Evolutionary conservation across 2,888 invertebrate species (phyloP).

Genomic region (Buathra laborator): DNA sequence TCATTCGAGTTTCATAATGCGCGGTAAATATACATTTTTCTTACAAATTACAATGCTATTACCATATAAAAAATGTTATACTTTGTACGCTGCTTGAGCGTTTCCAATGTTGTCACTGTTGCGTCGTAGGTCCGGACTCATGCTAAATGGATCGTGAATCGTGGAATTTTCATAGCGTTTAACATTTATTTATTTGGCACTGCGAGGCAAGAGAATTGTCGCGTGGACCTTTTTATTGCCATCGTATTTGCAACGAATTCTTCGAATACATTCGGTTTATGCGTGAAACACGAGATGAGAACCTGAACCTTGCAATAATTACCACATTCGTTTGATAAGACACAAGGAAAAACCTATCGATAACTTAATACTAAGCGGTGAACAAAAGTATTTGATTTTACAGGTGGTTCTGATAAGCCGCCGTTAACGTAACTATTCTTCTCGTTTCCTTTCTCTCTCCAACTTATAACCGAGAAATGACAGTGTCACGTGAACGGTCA

Average conservation of each 20-base stretch:
- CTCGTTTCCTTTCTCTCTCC: background rate
- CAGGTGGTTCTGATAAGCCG: background rate
- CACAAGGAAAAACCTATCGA: constrained; percentile 22
- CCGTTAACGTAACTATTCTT: background rate
- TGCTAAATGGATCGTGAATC: background rate
- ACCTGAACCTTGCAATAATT: background rate
- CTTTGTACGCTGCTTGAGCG: background rate
- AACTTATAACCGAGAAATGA: background rate
- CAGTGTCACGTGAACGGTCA: background rate
- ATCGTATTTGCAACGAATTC: background rate
- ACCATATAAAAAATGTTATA: constrained; percentile 22
- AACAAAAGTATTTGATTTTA: constrained; percentile 9
- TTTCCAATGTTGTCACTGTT: background rate
- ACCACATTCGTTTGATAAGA: constrained; percentile 12
- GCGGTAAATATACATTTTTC: constrained; percentile 29
- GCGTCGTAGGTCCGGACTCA: background rate
- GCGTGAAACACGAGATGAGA: background rate
- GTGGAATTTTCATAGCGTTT: background rate
- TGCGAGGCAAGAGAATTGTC: constrained; percentile 9
- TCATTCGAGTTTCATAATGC: background rate
- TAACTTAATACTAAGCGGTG: constrained; percentile 15
- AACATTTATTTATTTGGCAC: background rate
- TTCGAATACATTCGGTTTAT: background rate
- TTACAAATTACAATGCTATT: constrained; percentile 23
- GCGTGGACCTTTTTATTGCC: background rate